phyloP scores from a whole-genome alignment of 2,797 vertebrate genomes.

The Selene dorsalis region DNA sequence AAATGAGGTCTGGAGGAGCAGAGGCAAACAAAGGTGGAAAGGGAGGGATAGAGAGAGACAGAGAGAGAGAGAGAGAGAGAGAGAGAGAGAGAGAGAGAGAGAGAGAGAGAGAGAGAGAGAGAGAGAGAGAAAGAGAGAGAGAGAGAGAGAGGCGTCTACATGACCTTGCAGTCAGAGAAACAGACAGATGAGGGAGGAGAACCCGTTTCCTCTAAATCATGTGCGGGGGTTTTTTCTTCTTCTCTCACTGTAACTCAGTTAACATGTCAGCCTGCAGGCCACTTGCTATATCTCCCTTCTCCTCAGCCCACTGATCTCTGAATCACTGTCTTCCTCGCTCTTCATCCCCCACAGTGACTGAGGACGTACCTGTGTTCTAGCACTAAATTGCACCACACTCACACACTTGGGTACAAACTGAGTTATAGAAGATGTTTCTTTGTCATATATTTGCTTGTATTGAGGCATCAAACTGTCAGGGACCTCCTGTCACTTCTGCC shows the following conservation, averaged over 20 bases:
- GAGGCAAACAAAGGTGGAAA: constrained; percentile 73
- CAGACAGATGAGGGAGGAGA: constrained; percentile 64
- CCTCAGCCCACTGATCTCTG: constrained; percentile 25
- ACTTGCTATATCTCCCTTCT: constrained; percentile 40
- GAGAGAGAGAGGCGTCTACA: constrained; percentile 35
- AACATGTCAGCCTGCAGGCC: constrained; percentile 55
- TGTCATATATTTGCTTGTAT: constrained; percentile 64
- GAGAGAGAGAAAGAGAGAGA: constrained; percentile 46
- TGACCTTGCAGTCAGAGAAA: constrained; percentile 77
- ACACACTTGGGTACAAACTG: background rate
- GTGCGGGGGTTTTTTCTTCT: constrained; percentile 34
- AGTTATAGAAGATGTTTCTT: constrained; percentile 35
- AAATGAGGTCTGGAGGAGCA: constrained; percentile 75
- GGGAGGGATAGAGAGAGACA: constrained; percentile 44
- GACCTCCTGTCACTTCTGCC: constrained; percentile 65
- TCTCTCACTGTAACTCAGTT: constrained; percentile 62
- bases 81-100: constrained; percentile 43
- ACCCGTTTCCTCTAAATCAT: constrained; percentile 73
- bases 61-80: constrained; percentile 49
- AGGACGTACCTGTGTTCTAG: constrained; percentile 46
- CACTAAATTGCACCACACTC: constrained; percentile 43
- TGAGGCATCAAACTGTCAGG: constrained; percentile 71
- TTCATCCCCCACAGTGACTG: constrained; percentile 43
- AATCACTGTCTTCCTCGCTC: constrained; percentile 47
- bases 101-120: constrained; percentile 48